phyloP scores from a whole-genome alignment of 2,888 invertebrate genomes.

The Tetragnatha montana region DNA sequence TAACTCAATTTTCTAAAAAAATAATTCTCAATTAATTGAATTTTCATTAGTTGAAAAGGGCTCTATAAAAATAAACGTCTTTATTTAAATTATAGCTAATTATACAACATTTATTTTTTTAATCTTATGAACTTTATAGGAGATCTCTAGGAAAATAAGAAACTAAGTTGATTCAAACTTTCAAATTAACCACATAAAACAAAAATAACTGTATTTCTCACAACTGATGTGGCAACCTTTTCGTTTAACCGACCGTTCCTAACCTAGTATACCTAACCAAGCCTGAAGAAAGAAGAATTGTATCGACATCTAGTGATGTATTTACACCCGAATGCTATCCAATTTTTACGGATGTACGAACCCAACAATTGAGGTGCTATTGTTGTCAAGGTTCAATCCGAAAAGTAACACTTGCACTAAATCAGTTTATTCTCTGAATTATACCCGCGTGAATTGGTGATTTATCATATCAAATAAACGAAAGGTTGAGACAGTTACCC shows the following conservation, averaged over 20 bases:
- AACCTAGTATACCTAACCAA: neutral
- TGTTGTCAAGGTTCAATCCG: constrained; percentile 10
- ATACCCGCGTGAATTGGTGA: no score
- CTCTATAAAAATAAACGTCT: no score
- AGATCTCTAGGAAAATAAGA: neutral
- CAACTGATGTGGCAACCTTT: neutral
- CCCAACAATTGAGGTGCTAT: constrained; percentile 21
- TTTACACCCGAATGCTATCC: constrained; percentile 25
- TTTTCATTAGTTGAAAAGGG: no score
- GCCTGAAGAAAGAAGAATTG: constrained; percentile 11
- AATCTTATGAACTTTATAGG: neutral
- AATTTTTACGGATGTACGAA: constrained; percentile 34
- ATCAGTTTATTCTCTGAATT: neutral
- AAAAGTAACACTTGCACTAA: neutral
- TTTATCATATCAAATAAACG: no score
- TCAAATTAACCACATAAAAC: neutral
- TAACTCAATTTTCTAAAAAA: no score
- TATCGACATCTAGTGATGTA: constrained; percentile 38
- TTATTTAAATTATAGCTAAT: no score
- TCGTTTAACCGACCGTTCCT: neutral
- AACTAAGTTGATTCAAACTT: neutral
- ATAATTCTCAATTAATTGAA: no score
- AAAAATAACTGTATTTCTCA: neutral
- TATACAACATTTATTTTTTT: no score
- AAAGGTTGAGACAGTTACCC: no score